These are phyloP conservation scores for Tiphia femorata DNA, from an alignment of 2,888 invertebrate genomes.

Conservation along the genomic window DNA sequence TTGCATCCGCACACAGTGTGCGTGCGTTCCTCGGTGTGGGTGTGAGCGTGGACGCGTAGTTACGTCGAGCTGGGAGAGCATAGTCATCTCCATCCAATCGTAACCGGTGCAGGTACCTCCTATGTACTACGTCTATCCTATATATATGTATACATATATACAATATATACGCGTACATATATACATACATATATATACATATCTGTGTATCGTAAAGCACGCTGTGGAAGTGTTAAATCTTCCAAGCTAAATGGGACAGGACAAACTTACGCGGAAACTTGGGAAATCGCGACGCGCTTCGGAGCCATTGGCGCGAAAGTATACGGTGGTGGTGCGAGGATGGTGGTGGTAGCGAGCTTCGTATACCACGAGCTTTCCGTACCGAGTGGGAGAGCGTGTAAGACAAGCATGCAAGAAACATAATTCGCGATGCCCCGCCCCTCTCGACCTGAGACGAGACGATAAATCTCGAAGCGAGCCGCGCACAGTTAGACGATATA, in stretches of 20 bases:
- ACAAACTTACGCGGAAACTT: slow-evolving; percentile 57
- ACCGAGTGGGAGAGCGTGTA: slow-evolving; percentile 24
- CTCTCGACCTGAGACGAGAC: neutral
- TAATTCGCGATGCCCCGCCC: slow-evolving; percentile 22
- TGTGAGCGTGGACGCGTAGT: neutral
- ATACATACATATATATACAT: slow-evolving; percentile 25
- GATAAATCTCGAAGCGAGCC: slow-evolving; percentile 3
- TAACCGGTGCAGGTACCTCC: slow-evolving; percentile 44
- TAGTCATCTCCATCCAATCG: slow-evolving; percentile 35
- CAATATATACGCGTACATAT: no score
- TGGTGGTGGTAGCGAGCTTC: slow-evolving; percentile 16
- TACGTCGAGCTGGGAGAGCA: slow-evolving; percentile 25
- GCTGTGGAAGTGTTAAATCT: slow-evolving; percentile 59
- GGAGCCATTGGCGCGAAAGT: slow-evolving; percentile 37
- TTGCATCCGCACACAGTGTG: slow-evolving; percentile 16
- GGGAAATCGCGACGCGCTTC: slow-evolving; percentile 54
- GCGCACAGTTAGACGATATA: no score
- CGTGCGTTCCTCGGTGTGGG: slow-evolving; percentile 16
- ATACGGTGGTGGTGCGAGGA: neutral
- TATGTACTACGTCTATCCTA: slow-evolving; percentile 32
- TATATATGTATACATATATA: no score
- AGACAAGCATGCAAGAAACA: slow-evolving; percentile 22
- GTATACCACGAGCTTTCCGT: slow-evolving; percentile 18
- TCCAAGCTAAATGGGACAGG: slow-evolving; percentile 56
- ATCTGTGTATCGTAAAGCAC: slow-evolving; percentile 54